Percentiles rank a stretch among this genome's conserved stretches.
These are phyloP conservation scores for Diarsia rubi DNA, from an alignment of 2,888 invertebrate genomes.

Conservation along the genomic window DNA sequence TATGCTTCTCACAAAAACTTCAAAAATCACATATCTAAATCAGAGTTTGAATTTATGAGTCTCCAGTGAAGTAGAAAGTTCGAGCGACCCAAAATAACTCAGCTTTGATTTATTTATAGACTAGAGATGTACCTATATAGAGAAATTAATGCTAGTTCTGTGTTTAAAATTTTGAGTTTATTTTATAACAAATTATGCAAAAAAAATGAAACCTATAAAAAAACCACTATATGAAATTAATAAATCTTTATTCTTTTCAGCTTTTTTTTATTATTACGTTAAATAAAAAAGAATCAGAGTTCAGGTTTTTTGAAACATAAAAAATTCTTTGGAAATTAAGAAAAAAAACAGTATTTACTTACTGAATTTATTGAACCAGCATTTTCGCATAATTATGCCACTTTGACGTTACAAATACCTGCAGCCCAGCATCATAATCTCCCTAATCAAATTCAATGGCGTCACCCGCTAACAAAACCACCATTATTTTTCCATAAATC, in stretches of 20 bases:
- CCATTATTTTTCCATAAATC: constrained; percentile 89
- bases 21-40: constrained; percentile 66
- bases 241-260: background rate
- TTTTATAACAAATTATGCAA: background rate
- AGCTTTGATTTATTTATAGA: constrained; percentile 55
- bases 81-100: constrained; percentile 52
- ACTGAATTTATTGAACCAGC: background rate
- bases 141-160: constrained; percentile 7
- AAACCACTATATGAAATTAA: too few species aligned
- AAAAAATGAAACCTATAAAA: background rate
- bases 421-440: constrained; percentile 39
- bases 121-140: constrained; percentile 3
- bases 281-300: background rate
- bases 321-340: background rate
- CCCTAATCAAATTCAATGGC: constrained; percentile 65
- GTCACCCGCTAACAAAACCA: constrained; percentile 71
- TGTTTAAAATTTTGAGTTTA: constrained; percentile 1
- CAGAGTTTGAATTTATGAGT: constrained; percentile 73
- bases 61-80: constrained; percentile 59
- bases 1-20: constrained; percentile 22
- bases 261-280: too few species aligned
- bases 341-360: too few species aligned
- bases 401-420: background rate
- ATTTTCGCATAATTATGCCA: background rate
- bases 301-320: background rate